These are phyloP conservation scores for Lasioglossum baleicum DNA, from an alignment of 1,140 invertebrate species.

Conservation along the genomic window DNA sequence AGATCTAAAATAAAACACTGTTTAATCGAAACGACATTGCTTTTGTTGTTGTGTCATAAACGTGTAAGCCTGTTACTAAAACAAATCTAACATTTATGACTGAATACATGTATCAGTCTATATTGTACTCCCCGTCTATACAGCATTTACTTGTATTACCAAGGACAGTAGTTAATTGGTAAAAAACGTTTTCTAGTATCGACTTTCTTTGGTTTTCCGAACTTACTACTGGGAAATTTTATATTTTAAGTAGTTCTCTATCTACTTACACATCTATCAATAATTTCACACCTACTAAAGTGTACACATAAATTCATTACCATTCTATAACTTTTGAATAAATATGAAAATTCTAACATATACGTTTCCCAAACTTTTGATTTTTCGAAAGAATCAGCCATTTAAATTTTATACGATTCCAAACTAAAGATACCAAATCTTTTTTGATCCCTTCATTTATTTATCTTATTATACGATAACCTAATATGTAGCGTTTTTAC, in stretches of 20 bases:
- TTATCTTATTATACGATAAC: not conserved
- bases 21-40: not conserved
- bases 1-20: not conserved
- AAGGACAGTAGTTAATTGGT: slow-evolving; percentile 13
- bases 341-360: slow-evolving; percentile 22
- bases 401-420: slow-evolving; percentile 4
- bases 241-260: slow-evolving; percentile 25
- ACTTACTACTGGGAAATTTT: slow-evolving; percentile 28
- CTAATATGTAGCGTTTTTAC: not conserved
- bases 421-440: slow-evolving; percentile 15
- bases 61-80: slow-evolving; percentile 3
- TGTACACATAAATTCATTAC: slow-evolving; percentile 28
- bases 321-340: slow-evolving; percentile 28
- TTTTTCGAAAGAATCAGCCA: slow-evolving; percentile 21
- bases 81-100: not conserved
- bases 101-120: slow-evolving; percentile 20
- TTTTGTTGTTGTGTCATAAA: not conserved
- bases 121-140: slow-evolving; percentile 1
- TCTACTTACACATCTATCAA: slow-evolving; percentile 30
- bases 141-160: slow-evolving; percentile 4
- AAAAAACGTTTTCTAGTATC: slow-evolving; percentile 29
- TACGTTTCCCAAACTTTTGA: slow-evolving; percentile 19
- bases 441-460: slow-evolving; percentile 41
- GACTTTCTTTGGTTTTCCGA: slow-evolving; percentile 42
- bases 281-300: slow-evolving; percentile 18